phyloP scores from a whole-genome alignment of 1,140 invertebrate genomes.

The Bombus ignitus region DNA sequence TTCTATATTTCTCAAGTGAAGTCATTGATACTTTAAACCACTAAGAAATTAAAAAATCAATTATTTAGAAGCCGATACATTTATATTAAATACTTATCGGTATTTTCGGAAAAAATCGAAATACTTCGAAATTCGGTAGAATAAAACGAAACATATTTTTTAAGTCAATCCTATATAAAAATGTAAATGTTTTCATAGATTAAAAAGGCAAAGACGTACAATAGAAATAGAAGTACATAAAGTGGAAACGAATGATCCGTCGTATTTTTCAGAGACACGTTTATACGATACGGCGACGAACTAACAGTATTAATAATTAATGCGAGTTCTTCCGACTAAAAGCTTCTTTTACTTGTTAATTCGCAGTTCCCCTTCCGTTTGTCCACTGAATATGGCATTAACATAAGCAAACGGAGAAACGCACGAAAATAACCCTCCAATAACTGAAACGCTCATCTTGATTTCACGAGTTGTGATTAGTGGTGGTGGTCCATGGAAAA shows the following conservation, averaged over 20 bases:
- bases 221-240: background rate
- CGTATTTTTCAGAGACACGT: constrained; percentile 11
- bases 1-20: no score
- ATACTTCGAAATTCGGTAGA: background rate
- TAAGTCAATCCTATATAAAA: background rate
- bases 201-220: background rate
- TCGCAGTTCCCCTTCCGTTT: constrained; percentile 1
- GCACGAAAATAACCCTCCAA: constrained; percentile 24
- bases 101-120: no score
- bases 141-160: background rate
- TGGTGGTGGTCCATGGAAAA: background rate
- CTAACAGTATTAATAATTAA: constrained; percentile 50
- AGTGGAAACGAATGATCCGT: background rate
- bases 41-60: no score
- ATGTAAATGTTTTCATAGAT: background rate
- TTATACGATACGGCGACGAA: background rate
- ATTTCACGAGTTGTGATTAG: background rate
- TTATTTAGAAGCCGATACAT: no score
- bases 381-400: constrained; percentile 19
- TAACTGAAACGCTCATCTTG: constrained; percentile 2
- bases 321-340: constrained; percentile 31
- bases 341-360: constrained; percentile 55
- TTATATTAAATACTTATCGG: no score
- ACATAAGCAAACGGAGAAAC: constrained; percentile 28
- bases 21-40: no score